These are phyloP conservation scores for Drosophila equinoxialis DNA, from an alignment of 1,140 invertebrate genomes.

Conservation along the genomic window DNA sequence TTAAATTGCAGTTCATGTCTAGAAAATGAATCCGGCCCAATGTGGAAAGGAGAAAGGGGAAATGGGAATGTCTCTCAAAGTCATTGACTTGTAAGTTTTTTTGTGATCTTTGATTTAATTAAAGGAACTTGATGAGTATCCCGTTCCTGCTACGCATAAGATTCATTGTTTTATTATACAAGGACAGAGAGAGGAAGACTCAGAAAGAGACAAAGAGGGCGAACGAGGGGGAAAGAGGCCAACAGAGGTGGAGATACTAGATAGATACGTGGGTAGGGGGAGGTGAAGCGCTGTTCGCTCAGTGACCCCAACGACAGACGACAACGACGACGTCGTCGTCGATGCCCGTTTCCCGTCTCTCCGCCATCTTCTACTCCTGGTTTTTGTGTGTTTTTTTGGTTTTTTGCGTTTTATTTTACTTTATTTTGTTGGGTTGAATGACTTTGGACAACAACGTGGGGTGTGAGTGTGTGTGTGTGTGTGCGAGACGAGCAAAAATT, in stretches of 20 bases:
- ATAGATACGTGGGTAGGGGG: constrained; percentile 16
- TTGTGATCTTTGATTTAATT: constrained; percentile 5
- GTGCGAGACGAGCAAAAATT: constrained; percentile 48
- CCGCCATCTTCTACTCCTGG: constrained; percentile 21
- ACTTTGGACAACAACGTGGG: constrained; percentile 63
- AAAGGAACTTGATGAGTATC: neutral
- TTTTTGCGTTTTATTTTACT: constrained; percentile 71
- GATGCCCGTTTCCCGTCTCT: constrained; percentile 40
- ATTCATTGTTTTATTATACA: constrained; percentile 14
- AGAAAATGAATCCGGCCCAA: too few relatives aligned
- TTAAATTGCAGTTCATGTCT: too few relatives aligned
- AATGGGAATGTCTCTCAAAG: too few relatives aligned
- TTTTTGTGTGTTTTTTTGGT: constrained; percentile 23
- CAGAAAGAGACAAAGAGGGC: constrained; percentile 22
- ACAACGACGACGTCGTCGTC: constrained; percentile 41
- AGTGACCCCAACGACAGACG: constrained; percentile 59
- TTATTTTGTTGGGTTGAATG: constrained; percentile 78
- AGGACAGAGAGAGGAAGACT: constrained; percentile 14
- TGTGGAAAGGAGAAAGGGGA: too few relatives aligned
- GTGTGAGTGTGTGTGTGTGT: constrained; percentile 8
- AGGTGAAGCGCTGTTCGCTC: constrained; percentile 39
- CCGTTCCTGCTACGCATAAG: constrained; percentile 8
- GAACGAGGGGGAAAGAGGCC: constrained; percentile 8
- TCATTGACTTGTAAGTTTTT: neutral
- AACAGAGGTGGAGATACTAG: neutral